A percentile compares a stretch with the other conserved stretches of the same genome.
phyloP scores from a whole-genome alignment of 2,113 vertebrate genomes.

The Gnathonemus echidnorhynchus region DNA sequence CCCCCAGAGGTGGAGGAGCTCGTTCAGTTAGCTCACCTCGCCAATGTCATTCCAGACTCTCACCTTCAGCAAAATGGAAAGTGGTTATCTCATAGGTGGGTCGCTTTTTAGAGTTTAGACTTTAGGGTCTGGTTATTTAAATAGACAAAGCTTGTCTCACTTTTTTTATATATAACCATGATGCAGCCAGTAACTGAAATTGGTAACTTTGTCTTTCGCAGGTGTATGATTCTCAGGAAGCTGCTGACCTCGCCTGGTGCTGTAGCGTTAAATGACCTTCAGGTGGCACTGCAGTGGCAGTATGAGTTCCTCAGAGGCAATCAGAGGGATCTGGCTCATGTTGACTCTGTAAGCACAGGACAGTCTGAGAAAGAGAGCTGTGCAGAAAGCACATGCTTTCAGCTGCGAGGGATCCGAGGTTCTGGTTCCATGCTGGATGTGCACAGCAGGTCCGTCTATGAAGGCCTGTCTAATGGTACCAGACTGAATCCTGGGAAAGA shows the following conservation, averaged over 20 bases:
- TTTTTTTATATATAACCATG: not conserved
- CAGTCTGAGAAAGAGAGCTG: not conserved
- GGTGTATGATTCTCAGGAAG: conserved; percentile 56
- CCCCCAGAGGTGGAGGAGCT: conserved; percentile 54
- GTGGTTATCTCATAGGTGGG: conserved; percentile 52
- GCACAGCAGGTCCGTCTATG: not conserved
- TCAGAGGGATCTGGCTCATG: not conserved
- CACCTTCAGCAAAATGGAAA: conserved; percentile 38
- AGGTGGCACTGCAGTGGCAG: conserved; percentile 62
- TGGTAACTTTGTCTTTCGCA: conserved; percentile 25
- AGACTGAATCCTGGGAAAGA: not conserved
- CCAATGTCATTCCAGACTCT: conserved; percentile 40
- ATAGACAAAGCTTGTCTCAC: not conserved
- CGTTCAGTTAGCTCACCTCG: conserved; percentile 50
- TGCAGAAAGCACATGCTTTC: not conserved
- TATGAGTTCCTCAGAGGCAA: conserved; percentile 41
- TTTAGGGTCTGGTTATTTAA: not conserved
- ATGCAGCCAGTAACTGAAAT: not conserved
- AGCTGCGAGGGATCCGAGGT: not conserved
- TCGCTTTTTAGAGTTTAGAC: not conserved
- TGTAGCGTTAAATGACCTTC: conserved; percentile 42
- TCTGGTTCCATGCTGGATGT: not conserved
- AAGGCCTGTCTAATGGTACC: not conserved
- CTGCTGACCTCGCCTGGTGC: conserved; percentile 46
- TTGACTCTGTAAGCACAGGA: not conserved